Conservation (phyloP, 2,797 vertebrate genomes). For the Argyrosomus regius region DNA sequence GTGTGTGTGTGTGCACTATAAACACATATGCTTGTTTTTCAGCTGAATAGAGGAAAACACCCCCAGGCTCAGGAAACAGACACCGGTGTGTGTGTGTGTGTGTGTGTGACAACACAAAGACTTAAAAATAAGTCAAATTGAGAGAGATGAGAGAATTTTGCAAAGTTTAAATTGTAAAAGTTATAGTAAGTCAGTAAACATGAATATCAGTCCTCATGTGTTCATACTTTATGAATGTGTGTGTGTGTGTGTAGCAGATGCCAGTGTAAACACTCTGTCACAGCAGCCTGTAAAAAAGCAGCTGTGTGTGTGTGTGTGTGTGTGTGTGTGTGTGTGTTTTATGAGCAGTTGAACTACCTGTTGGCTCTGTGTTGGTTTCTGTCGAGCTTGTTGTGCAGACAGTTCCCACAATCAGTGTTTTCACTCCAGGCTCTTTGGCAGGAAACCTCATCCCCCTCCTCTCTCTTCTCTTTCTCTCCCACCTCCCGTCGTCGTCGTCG, state of each 20-base stretch:
- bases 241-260: constrained; percentile 9
- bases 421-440: constrained; percentile 40
- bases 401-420: constrained; percentile 56
- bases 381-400: constrained; percentile 36
- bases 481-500: constrained; percentile 19
- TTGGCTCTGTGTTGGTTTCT: constrained; percentile 59
- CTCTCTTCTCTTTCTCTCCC: constrained; percentile 8
- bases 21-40: constrained; percentile 65
- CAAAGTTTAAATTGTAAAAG: neutral
- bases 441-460: constrained; percentile 30
- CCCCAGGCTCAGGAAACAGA: constrained; percentile 59
- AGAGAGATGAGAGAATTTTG: neutral
- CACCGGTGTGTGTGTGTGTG: constrained; percentile 32
- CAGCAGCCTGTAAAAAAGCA: constrained; percentile 31
- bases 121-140: too few relatives aligned
- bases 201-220: neutral
- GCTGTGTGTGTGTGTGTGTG: neutral
- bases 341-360: constrained; percentile 60
- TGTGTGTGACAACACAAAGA: neutral
- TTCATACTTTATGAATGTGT: constrained; percentile 28
- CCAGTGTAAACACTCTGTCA: constrained; percentile 15
- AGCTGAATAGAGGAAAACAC: constrained; percentile 46
- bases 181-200: neutral
- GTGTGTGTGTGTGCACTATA: constrained; percentile 21
- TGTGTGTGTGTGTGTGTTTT: constrained; percentile 22